Base-by-base conservation (phyloP, 2,113 vertebrate species). In the Brienomyrus longianalis region DNA sequence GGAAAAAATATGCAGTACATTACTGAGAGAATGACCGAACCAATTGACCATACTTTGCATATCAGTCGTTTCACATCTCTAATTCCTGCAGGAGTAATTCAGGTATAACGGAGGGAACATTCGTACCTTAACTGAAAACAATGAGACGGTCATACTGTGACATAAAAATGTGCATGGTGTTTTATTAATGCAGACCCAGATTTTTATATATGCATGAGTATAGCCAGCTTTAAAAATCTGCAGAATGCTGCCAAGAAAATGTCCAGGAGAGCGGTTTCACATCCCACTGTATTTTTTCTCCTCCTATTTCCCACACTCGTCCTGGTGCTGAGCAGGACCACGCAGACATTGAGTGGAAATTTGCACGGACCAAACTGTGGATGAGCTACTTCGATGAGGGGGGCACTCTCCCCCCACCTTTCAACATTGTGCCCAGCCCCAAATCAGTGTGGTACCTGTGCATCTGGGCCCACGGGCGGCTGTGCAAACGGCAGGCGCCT, bases 331-430 rank as follows among this genome's bases (percentile, higher is more conserved):
- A 47, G 0, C 88, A 99, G 98, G 98, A 99, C 93, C 98, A 99
- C 1, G 98, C 98, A 0, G 98, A 99, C 88, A 99, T 99, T 2
- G 98, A 99, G 93, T 99, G 98, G 98, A 99, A 99, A 91, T 99
- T 99, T 83, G 98, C 98, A 2, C 96, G 98, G 90, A 99, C 98
- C 0, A 99, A 99, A 93, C 97, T 99, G 91, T 99, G 98, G 98
- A 99, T 99, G 98, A 99, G 98, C 91, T 99, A 99, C 91, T 99
- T 99, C 0, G 98, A 99, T 9, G 98, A 99, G 94, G 98, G 98
- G 0, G 98, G 97, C 35, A 99, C 98, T n/a, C 95, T 99, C 92
- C 98, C 98, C 11, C 97, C 98, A 43, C 98, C 98, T 0, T 99
- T 99, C 90, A 99, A 99, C 95, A 98, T 99, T 19, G 92, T 99